Percentiles rank a stretch among this genome's conserved stretches.
Conservation (phyloP, 1,140 invertebrate genomes). For the Drosophila aff. region DNA sequence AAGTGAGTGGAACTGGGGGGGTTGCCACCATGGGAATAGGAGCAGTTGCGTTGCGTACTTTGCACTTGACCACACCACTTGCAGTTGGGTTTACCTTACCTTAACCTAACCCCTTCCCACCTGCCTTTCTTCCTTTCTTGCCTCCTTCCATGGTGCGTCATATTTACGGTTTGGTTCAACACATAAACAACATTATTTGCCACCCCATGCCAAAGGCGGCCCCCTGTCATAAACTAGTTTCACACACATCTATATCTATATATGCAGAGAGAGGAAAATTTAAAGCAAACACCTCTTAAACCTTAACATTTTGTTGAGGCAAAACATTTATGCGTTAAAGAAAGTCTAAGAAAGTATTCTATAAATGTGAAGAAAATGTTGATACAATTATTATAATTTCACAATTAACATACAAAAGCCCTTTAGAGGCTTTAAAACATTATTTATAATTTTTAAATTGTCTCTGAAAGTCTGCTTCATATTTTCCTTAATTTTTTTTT, state of each 20-base stretch:
- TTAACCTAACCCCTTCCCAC: conserved; percentile 4
- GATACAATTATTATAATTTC: not conserved
- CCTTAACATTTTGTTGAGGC: not conserved
- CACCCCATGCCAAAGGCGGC: conserved; percentile 15
- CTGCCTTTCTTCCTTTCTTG: not conserved
- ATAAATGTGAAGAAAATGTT: too few species aligned
- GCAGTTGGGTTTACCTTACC: conserved; percentile 32
- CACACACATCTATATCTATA: conserved; percentile 71
- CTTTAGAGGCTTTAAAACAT: not conserved
- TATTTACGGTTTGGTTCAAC: conserved; percentile 74
- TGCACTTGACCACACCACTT: conserved; percentile 69
- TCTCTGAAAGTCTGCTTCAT: not conserved
- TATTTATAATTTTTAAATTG: not conserved
- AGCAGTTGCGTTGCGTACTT: conserved; percentile 48
- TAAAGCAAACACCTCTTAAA: not conserved
- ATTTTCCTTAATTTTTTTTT: not conserved
- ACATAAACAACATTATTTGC: conserved; percentile 84
- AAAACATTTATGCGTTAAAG: not conserved
- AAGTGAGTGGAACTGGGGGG: not conserved
- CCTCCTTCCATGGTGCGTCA: conserved; percentile 53
- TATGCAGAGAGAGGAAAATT: conserved; percentile 20
- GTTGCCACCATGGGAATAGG: conserved; percentile 22
- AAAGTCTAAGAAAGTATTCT: not conserved
- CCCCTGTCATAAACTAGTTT: conserved; percentile 83
- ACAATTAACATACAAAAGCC: too few species aligned